A percentile compares a stretch with the other conserved stretches of the same genome.
These are phyloP conservation scores for Aphelenchoides besseyi DNA, from an alignment of 1,140 invertebrate genomes.

Conservation along the genomic window DNA sequence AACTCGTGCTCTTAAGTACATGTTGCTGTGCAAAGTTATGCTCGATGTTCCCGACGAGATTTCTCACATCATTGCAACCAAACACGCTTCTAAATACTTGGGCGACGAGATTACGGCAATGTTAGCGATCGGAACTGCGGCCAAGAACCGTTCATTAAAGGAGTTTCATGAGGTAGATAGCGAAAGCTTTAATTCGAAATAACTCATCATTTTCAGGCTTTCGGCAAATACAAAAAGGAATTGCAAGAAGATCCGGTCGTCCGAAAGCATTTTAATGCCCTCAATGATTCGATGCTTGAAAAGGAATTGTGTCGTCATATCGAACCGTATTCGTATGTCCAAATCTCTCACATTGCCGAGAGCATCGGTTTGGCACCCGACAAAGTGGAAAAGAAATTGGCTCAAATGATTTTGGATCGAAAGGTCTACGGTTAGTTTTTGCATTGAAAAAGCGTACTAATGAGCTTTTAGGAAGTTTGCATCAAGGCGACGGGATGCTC, in stretches of 20 bases:
- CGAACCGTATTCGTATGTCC: constrained; percentile 94
- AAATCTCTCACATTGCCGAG: constrained; percentile 77
- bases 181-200: constrained; percentile 12
- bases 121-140: constrained; percentile 90
- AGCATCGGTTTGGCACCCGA: constrained; percentile 71
- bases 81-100: constrained; percentile 90
- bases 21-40: constrained; percentile 91
- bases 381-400: constrained; percentile 91
- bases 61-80: constrained; percentile 86
- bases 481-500: constrained; percentile 93
- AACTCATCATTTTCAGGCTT: constrained; percentile 66
- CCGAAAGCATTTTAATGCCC: constrained; percentile 85
- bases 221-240: constrained; percentile 81
- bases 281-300: constrained; percentile 97
- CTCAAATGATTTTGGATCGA: constrained; percentile 99
- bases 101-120: constrained; percentile 94
- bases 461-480: constrained; percentile 77
- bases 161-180: constrained; percentile 76
- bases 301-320: constrained; percentile 97
- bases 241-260: constrained; percentile 94
- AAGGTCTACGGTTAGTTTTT: constrained; percentile 72
- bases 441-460: constrained; percentile 8
- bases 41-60: constrained; percentile 82
- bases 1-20: constrained; percentile 90
- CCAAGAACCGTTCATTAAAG: constrained; percentile 88